phyloP scores from a whole-genome alignment of 2,113 vertebrate genomes.

The Anarhynchus alexandrinus region DNA sequence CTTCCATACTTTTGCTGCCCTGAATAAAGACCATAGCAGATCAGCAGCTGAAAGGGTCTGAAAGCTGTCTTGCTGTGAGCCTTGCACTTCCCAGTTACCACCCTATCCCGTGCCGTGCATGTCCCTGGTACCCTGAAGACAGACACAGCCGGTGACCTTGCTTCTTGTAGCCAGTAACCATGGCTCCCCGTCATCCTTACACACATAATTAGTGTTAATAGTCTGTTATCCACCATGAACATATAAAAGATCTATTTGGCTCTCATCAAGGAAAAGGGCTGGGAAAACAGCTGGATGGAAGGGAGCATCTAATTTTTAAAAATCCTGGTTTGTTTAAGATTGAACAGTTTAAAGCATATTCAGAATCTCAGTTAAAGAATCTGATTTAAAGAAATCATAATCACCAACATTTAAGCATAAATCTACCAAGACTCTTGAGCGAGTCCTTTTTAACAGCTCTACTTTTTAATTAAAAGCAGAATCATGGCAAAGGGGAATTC shows the following conservation, averaged over 20 bases:
- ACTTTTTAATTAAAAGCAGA: background rate
- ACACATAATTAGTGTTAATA: background rate
- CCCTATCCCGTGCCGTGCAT: accelerated
- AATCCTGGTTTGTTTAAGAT: background rate
- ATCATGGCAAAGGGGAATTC: background rate
- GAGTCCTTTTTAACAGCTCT: background rate
- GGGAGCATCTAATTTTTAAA: background rate
- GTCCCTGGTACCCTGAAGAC: background rate
- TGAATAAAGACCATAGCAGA: background rate
- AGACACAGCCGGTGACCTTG: background rate
- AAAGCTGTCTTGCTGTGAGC: background rate
- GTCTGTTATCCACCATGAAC: background rate
- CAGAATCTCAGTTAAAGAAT: background rate
- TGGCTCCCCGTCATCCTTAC: background rate
- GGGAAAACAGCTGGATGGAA: background rate
- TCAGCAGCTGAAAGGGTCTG: background rate
- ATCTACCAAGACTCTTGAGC: background rate
- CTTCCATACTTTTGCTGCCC: background rate
- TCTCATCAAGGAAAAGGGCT: background rate
- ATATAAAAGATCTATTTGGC: background rate
- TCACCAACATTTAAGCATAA: background rate
- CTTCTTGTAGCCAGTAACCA: background rate
- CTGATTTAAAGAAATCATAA: background rate
- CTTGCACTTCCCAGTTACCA: background rate
- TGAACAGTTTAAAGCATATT: background rate